Base-by-base conservation (phyloP, 2,888 invertebrate genomes). In the Podabrus alpinus region DNA sequence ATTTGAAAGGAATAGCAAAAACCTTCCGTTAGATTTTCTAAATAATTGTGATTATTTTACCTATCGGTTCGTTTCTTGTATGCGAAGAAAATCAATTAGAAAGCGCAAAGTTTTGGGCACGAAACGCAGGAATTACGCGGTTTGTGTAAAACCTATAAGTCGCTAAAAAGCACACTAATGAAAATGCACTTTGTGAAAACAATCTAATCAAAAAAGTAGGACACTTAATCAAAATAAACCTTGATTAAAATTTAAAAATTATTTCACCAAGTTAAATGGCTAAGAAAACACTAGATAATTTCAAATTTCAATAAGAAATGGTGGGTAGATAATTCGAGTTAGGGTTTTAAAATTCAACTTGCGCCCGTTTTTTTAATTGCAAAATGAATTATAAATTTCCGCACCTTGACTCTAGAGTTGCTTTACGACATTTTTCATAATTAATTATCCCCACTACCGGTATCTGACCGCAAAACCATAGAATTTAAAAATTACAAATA, bases 201-300 rank as follows among this genome's bases (percentile, higher is more conserved):
- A 16, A 24, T 29, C 13, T 29, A 67, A 67, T 29, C 29, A 67
- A 67, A 67, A 67, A 67, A 24, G 67, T 24, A 67, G 45, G 45
- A 29, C 64, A 68, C 76, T 76, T 76, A 73, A 76, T 76, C 73
- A 76, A 71, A 73, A 72, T 67, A 70, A 69, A 73, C 45, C 81
- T 85, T 85, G 85, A 86, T 86, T 86, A 86, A 86, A 86, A 86
- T 85, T 86, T 85, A 85, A 86, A 86, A 86, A 84, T 86, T 86
- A 84, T 83, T 85, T 84, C 83, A 82, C 82, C 83, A 84, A 85
- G 86, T 86, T 86, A 86, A 86, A 86, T 86, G 86, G 86, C 82
- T 85, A 86, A 86, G 86, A 86, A 86, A 86, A 86, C 86, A 85
- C 85, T 83, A 86, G 86, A 86, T 86, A 86, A 86, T 86, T 86